Base-by-base conservation (phyloP, 2,888 invertebrate genomes). In the Gandaritis pyraliata region DNA sequence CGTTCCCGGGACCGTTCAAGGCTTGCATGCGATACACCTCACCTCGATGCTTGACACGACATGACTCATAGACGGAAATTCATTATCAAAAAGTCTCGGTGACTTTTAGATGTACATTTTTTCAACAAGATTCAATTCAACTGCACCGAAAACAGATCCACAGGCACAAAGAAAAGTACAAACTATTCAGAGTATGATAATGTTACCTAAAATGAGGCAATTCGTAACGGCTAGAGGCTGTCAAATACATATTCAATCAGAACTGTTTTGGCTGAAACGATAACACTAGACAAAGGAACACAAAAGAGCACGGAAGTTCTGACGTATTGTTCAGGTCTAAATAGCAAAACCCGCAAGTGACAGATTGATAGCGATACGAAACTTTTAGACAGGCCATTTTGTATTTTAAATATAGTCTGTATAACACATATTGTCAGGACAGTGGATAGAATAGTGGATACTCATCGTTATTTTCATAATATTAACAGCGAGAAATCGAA, bases 171-270 rank as follows among this genome's bases (percentile, higher is more conserved):
- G 23, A 23, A 23, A 2, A 23, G 23, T 23, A 23, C 23, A 6
- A 23, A 23, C 23, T 23, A 23, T 23, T 23, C 23, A 23, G 41
- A 6, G 15, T 8, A 7, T 15, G 18, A 45, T 18, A 45, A 18
- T 11, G 18, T 8, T 11, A 48, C 57, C 56, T 18, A 60, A 62
- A 48, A 51, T 49, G 60, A 58, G 60, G 63, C 55, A 38, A 67
- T 69, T 66, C 56, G 61, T 61, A 59, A 64, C 52, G 58, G 38
- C 50, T 61, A 36, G 49, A 46, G 41, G 58, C 52, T 56, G 63
- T 55, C 61, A 39, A 59, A 66, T 59, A 59, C 33, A 51, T 59
- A 60, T 60, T 59, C 52, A 60, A 66, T 59, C 10, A 59, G 45
- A 52, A 43, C 41, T 39, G 56, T 52, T 61, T 59, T 52, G 59